Base-by-base conservation (phyloP, 2,797 vertebrate species). In the Galago senegalensis region DNA sequence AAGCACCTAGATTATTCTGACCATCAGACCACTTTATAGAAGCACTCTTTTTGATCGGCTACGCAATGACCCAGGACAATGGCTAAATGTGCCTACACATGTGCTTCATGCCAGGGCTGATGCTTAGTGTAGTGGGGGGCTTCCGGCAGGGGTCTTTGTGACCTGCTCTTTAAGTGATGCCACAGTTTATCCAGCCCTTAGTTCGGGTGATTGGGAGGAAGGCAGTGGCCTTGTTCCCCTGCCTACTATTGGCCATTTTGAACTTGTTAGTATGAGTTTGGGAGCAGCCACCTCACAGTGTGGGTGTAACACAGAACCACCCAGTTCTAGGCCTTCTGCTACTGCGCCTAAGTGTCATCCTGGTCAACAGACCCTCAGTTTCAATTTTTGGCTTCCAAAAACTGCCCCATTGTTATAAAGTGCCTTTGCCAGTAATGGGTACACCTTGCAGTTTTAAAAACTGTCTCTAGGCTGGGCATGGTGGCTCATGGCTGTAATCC, bases 11-110 rank as follows among this genome's bases (percentile, higher is more conserved):
- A 2, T 67, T 67, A 23, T 75, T 76, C 13, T 31, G 63, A 69
- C 6, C 12, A 9, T 60, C 14, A 58, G 37, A 25, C 12, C 11
- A 12, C 25, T 20, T 63, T 56, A 6, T 56, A 60, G 56, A 70
- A 29, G 17, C 14, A 16, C 8, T 23, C 23, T 34, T 27, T 69
- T 0, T 4, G 34, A 17, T 40, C 2, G 0, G 27, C 84, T 37
- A 16, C 6, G 31, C n/a, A 56, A 34, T 69, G 5, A 18, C 21
- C 56, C n/a, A 27, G 63, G 16, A 63, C 0, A 3, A 27, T 60
- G 49, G 70, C 31, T 53, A 49, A 34, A 25, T 7, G 14, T 4
- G 3, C 58, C 34, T 4, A 2, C 23, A 27, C 8, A 1, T 56
- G n/a, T 77, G 46, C 82, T 72, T 63, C 37, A 10, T 7, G 18